Conservation (phyloP, 1,140 invertebrate genomes). For the Cyphomyrmex costatus region DNA sequence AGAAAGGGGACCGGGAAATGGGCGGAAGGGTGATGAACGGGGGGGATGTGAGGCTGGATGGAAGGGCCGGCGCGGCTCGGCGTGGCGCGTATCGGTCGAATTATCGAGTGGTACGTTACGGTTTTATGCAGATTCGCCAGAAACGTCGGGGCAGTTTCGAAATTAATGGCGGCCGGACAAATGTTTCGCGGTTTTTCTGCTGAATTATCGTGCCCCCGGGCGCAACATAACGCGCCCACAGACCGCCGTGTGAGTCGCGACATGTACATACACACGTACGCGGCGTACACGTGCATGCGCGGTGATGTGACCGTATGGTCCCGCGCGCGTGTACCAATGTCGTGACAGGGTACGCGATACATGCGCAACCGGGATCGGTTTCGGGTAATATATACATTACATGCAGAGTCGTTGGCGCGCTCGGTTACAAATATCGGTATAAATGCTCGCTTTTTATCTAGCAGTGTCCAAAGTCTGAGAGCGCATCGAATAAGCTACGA, state of each 20-base stretch:
- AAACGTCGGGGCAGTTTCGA: constrained; percentile 69
- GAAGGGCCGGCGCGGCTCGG: constrained; percentile 7
- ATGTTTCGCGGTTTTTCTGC: constrained; percentile 80
- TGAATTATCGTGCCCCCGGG: constrained; percentile 78
- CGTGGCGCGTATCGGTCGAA: constrained; percentile 78
- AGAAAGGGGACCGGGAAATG: constrained; percentile 1
- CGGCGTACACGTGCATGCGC: neutral
- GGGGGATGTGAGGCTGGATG: neutral
- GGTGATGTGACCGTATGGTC: neutral
- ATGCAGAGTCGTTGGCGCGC: constrained; percentile 30
- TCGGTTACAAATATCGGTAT: constrained; percentile 57
- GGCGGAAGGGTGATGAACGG: neutral
- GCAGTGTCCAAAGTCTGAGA: neutral
- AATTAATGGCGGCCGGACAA: constrained; percentile 79
- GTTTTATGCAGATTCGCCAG: constrained; percentile 79
- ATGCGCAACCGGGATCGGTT: constrained; percentile 44
- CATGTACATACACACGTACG: neutral
- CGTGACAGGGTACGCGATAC: constrained; percentile 50
- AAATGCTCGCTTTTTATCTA: constrained; percentile 49
- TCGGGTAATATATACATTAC: constrained; percentile 60
- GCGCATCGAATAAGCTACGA: neutral
- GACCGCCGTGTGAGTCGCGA: neutral
- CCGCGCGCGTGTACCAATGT: neutral
- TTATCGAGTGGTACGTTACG: constrained; percentile 79
- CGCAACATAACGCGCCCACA: constrained; percentile 60